Base-by-base conservation (phyloP, 2,797 vertebrate genomes). In the Liasis olivaceus region DNA sequence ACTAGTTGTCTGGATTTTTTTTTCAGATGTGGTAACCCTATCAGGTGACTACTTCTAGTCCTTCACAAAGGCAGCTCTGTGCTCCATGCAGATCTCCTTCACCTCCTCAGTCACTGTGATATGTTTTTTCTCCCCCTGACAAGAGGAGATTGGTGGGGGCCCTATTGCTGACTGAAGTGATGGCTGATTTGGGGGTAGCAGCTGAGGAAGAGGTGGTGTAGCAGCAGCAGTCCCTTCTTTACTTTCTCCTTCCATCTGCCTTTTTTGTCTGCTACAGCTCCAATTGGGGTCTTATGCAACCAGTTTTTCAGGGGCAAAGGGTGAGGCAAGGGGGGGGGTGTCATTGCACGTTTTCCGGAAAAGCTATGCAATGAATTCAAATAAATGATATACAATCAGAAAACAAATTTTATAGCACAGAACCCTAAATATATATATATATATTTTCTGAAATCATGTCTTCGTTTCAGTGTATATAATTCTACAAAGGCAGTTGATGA, bases 321-420 rank as follows among this genome's bases (percentile, higher is more conserved):
- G 2, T 47, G 20, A 81, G 20, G 1, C 36, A 47, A 47, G 36
- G 36, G 42, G 3, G 36, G 2, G 36, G 11, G 31, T n/a, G 36
- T 60, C 59, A 60, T 42, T 42, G 69, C 69, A 77, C 42, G 36
- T 9, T 69, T 4, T 54, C 69, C 62, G 0, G 0, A 2, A 2
- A 66, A 87, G n/a, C n/a, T 0, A 3, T 0, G 47, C 85, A 62
- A 31, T 4, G 1, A 31, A 90, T 42, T 0, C 0, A 15, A 42
- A 42, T 42, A 42, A 42, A 42, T 28, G 0, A 6, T 26, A 81
- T 85, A 42, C n/a, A 28, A 24, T 54, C 15, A 90, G 14, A 20
- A 3, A 0, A 31, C 87, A 26, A 58, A 6, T 14, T 11, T 0
- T 22, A 31, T 11, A 42, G 8, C 36, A 81, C 17, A 81, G 72